Conservation (phyloP, 2,113 vertebrate species). For the Leucoraja erinaceus region DNA sequence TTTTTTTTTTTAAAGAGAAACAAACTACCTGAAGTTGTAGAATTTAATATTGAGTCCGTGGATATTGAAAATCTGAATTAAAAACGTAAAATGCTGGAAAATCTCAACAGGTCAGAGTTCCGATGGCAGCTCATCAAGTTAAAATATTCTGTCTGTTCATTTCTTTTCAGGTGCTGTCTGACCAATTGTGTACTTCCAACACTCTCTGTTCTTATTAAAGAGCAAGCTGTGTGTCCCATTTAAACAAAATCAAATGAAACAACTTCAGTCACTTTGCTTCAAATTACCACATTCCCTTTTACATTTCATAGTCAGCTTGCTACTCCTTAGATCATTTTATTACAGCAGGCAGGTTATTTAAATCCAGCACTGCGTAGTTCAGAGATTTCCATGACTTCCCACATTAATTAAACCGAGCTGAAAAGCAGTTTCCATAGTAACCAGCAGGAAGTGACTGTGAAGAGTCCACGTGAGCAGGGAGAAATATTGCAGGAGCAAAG, state of each 20-base stretch:
- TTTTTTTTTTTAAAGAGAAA: too few relatives aligned
- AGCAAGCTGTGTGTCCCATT: not conserved
- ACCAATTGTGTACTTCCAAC: too few relatives aligned
- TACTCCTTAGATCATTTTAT: not conserved
- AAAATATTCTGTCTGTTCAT: too few relatives aligned
- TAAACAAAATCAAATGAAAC: constrained; percentile 17
- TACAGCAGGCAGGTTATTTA: not conserved
- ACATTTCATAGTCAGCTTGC: not conserved
- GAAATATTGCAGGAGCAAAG: not conserved
- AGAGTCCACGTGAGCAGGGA: not conserved
- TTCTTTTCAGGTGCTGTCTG: too few relatives aligned
- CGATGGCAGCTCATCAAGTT: too few relatives aligned
- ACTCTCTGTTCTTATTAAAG: not conserved
- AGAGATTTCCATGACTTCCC: constrained; percentile 7
- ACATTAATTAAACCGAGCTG: not conserved
- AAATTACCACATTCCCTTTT: not conserved
- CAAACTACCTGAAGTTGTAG: too few relatives aligned
- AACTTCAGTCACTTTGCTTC: not conserved
- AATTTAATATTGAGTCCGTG: too few relatives aligned
- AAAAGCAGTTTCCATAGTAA: constrained; percentile 23
- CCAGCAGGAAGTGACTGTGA: not conserved
- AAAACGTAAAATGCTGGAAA: too few relatives aligned
- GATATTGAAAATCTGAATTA: too few relatives aligned
- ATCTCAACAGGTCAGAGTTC: too few relatives aligned
- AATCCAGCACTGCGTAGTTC: not conserved